Evolutionary conservation across 2,113 vertebrate genomes (phyloP), one percentile per base, ranked within the genome.

Genomic region (Phaetusa simplex): DNA sequence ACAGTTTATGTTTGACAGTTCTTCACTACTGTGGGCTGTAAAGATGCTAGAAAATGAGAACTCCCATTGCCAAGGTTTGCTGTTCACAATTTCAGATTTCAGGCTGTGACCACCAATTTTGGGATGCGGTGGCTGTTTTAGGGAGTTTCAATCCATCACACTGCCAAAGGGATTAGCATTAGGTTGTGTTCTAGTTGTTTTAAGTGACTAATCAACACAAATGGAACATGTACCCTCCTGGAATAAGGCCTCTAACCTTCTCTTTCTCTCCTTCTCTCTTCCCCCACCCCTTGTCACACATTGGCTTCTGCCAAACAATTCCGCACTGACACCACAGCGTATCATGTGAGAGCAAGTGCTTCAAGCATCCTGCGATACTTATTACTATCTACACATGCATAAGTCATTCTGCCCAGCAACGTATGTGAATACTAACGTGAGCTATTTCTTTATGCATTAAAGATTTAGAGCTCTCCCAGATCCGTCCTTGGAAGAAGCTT

Each of bases 221-320:
- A 82, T 15, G 36, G 62, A 64, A 69, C 27, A 9, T 1, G 11
- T n/a, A 82, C 59, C 36, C 67, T 90, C 61, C 82, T 76, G 83
- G 67, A 91, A 88, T 50, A 84, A 92, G 92, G 83, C 88, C 86
- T 95, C 84, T 76, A 61, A 87, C 92, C 74, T 96, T 76, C 82
- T 61, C 85, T 83, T 88, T 74, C 66, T 87, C 81, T 85, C 64
- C 45, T 38, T n/a, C 62, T 65, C 77, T 95, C 79, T 88, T 88
- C 58, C 88, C 77, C 74, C 77, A 86, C 45, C 49, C 88, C 86
- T 61, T 94, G 82, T 95, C 95, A 96, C 88, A 88, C 92, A 72
- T 32, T 9, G 64, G 91, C 84, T 91, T 94, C 89, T 96, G 94
- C 95, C 94, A 95, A 94, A 95, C 96, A 94, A 96, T 97, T 94